Evolutionary conservation across 2,888 invertebrate species (phyloP).

Genomic region (Galerucella nymphaeae): DNA sequence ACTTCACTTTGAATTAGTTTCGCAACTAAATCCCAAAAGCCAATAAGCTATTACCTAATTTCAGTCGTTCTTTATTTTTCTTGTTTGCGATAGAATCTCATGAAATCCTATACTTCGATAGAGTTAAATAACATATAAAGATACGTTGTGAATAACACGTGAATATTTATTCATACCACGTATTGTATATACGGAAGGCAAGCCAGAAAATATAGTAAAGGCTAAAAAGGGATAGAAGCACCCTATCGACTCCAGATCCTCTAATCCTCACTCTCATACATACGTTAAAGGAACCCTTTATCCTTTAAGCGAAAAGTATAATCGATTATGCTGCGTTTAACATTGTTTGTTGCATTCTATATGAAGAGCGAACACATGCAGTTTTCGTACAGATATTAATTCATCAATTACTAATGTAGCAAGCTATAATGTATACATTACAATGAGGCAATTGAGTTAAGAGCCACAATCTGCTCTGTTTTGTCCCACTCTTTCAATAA

Average conservation of each 20-base stretch:
- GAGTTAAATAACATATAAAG: slow-evolving; percentile 26
- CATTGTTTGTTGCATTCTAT: neutral
- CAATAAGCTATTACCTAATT: slow-evolving; percentile 21
- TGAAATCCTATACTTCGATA: slow-evolving; percentile 26
- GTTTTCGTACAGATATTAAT: too few relatives aligned
- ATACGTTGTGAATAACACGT: slow-evolving; percentile 37
- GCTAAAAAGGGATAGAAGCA: slow-evolving; percentile 49
- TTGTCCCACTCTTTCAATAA: too few relatives aligned
- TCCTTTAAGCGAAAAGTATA: slow-evolving; percentile 6
- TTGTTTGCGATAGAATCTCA: slow-evolving; percentile 22
- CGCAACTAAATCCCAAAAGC: neutral
- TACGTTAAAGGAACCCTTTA: slow-evolving; percentile 51
- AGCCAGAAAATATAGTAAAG: slow-evolving; percentile 41
- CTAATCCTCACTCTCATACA: slow-evolving; percentile 56
- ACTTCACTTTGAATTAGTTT: neutral
- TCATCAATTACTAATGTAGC: too few relatives aligned
- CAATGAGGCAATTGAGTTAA: too few relatives aligned
- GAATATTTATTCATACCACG: slow-evolving; percentile 55
- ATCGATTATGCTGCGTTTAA: neutral
- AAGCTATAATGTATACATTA: too few relatives aligned
- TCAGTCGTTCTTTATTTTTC: slow-evolving; percentile 5
- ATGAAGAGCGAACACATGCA: neutral
- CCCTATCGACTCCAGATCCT: slow-evolving; percentile 57
- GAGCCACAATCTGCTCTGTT: too few relatives aligned
- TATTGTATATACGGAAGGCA: slow-evolving; percentile 56